phyloP scores from a whole-genome alignment of 2,888 invertebrate species.

The Dione vanillae region DNA sequence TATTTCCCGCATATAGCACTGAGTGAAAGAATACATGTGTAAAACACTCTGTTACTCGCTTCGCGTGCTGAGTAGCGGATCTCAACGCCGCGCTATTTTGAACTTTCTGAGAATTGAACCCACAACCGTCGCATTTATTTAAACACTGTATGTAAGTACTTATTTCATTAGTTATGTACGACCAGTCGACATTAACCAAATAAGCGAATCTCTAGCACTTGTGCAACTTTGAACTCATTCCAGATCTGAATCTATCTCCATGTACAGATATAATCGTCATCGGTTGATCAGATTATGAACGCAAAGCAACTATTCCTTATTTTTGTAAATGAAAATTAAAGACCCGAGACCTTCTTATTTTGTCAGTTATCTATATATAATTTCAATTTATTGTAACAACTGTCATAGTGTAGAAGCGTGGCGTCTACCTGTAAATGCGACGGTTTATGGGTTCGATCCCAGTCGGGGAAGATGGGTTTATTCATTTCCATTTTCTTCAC shows the following conservation, averaged over 20 bases:
- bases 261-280: neutral
- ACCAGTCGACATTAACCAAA: neutral
- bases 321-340: neutral
- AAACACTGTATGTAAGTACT: neutral
- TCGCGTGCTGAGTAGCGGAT: too few species aligned
- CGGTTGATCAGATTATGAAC: conserved; percentile 8
- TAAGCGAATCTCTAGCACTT: conserved; percentile 7
- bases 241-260: neutral
- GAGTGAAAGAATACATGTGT: too few species aligned
- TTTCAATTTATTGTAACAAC: too few species aligned
- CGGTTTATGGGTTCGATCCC: too few species aligned
- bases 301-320: neutral
- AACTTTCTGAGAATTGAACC: too few species aligned
- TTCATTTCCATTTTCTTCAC: too few species aligned
- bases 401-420: too few species aligned
- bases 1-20: too few species aligned
- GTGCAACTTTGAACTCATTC: conserved; percentile 11
- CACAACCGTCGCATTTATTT: neutral
- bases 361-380: neutral
- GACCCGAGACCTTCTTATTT: neutral
- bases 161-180: neutral
- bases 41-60: too few species aligned
- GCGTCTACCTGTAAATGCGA: too few species aligned
- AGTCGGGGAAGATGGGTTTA: too few species aligned
- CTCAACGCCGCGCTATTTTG: too few species aligned